Base-by-base conservation (phyloP, 2,888 invertebrate genomes). In the Eupithecia tripunctaria region DNA sequence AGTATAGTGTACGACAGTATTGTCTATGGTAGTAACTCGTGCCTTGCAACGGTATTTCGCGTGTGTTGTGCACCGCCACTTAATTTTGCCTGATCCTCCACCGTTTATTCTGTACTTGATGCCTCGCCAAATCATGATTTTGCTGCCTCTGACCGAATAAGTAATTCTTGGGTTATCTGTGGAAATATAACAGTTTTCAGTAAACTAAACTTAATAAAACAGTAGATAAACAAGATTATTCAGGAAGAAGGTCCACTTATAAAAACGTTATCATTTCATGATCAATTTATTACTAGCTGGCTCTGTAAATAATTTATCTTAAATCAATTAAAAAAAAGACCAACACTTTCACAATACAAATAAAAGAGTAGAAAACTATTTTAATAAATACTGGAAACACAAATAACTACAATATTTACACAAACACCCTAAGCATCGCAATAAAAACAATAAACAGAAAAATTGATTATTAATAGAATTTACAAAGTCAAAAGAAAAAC, bases 41-140 rank as follows among this genome's bases (percentile, higher is more conserved):
- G 47, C 47, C 47, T n/a, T 47, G 47, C 47, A 47, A 6, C 47
- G 47, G 47, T 47, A 47, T n/a, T 47, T 47, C n/a, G 47, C n/a
- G 47, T 47, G 47, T 47, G 47, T 47, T n/a, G 47, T 47, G n/a
- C 47, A 47, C 8, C 47, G 7, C 47, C 47, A 47, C 25, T 59
- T 47, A 47, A 47, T 47, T n/a, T n/a, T 47, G 8, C 47, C 47
- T 0, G 47, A 47, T 47, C n/a, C n/a, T 47, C 47, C 47, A n/a
- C 47, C 47, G 47, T 47, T 47, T 47, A 47, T 47, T 47, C 68
- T 68, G 38, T 68, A 68, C 47, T 47, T 47, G 47, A 47, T 47
- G n/a, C 47, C 47, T n/a, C n/a, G 47, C 47, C 47, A 68, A 60
- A 59, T 47, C 47, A 47, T 47, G 47, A 47, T 47, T 47, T 47